These are phyloP conservation scores for Tricholaema leucomelas DNA, from an alignment of 2,113 vertebrate genomes.

Conservation along the genomic window DNA sequence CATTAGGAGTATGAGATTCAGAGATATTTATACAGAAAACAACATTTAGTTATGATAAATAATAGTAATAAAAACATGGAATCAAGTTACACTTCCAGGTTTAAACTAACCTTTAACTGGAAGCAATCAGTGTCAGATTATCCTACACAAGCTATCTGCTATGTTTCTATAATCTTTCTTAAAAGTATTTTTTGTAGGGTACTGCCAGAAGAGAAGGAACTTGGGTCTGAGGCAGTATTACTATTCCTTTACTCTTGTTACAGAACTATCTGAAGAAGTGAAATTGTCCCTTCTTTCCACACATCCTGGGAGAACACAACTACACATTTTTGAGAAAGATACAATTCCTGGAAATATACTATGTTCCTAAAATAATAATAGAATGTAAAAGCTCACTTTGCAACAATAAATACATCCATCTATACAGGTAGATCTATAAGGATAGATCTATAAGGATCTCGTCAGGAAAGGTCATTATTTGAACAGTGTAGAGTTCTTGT, in stretches of 20 bases:
- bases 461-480: not conserved
- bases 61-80: not conserved
- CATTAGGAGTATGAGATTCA: not conserved
- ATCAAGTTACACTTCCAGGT: slow-evolving; percentile 3
- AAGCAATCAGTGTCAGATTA: slow-evolving; percentile 42
- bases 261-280: not conserved
- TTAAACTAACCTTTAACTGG: slow-evolving; percentile 44
- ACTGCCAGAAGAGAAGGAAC: slow-evolving; percentile 40
- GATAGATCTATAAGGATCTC: not conserved
- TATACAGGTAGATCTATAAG: not conserved
- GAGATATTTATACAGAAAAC: not conserved
- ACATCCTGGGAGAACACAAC: not conserved
- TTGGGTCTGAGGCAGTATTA: slow-evolving; percentile 11
- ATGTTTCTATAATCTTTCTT: slow-evolving; percentile 36
- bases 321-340: not conserved
- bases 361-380: not conserved
- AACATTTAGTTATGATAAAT: slow-evolving; percentile 13
- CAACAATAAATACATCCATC: not conserved
- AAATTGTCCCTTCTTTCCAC: not conserved
- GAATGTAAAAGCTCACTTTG: not conserved
- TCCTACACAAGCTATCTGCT: slow-evolving; percentile 63
- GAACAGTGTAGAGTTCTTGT: not conserved
- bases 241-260: not conserved
- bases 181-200: slow-evolving; percentile 18
- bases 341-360: not conserved